Base-by-base conservation (phyloP, 2,113 vertebrate genomes). In the Thunnus thynnus region DNA sequence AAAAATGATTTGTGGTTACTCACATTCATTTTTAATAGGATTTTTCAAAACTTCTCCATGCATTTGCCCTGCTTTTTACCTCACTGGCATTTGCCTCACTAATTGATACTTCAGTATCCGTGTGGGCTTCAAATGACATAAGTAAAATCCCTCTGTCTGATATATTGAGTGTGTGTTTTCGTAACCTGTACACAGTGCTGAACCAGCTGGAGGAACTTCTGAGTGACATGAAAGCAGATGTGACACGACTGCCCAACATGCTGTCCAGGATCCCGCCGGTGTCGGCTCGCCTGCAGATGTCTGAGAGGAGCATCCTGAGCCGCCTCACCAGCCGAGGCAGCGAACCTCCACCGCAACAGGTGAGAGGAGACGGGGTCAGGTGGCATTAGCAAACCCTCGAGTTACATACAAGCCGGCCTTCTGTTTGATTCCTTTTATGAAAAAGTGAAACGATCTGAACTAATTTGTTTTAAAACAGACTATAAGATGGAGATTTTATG, bases 171-270 rank as follows among this genome's bases (percentile, higher is more conserved):
- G 55, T 67, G 47, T 52, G 56, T 57, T 52, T 36, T 54, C 1
- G 2, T 41, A 41, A 5, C 36, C 22, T 10, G 3, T 77, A 50
- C 14, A 0, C 94, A 99, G 98, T 99, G 80, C 88, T 99, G 90
- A 99, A 99, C 95, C 98, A 99, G 94, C 94, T 99, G 51, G 98
- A 99, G 94, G 98, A 99, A 88, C 95, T 99, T 86, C 94, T 99
- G 93, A 99, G 98, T 0, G 98, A 99, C 93, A 99, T 99, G 98
- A 99, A 99, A 85, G 98, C 98, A 0, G 98, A 99, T 0, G 98
- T 99, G 82, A 99, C 98, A 0, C 96, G 98, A 70, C 90, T 99
- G 92, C 98, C 98, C 71, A 99, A 98, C 94, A 99, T 98, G 97
- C 89, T 99, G 82, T 98, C 98, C 64, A 95, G 98, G 72, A 98